Base-by-base conservation (phyloP, 2,888 invertebrate species). In the Drosophila differens region DNA sequence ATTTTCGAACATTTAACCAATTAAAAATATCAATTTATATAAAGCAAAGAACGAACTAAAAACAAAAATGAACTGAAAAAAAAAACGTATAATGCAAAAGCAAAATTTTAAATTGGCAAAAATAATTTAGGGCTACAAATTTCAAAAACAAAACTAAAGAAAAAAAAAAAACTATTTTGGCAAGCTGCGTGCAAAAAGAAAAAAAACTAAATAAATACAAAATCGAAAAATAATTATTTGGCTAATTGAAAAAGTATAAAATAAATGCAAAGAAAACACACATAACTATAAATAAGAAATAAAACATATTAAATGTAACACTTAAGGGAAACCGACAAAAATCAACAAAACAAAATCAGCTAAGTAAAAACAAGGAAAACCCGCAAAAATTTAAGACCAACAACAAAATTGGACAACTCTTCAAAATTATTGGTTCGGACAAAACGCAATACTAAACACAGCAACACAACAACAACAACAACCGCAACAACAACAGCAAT, bases 371-470 rank as follows among this genome's bases (percentile, higher is more conserved):
- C 71, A 77, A 82, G 59, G 72, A 75, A 81, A 89, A 89, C 84
- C 82, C 78, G 79, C 81, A 80, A 91, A 90, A 91, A 91, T 92
- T 91, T 92, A 91, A 91, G 88, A n/a, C 81, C 81, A 85, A 76
- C 83, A 87, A 89, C 83, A 82, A 92, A 91, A 91, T 91, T 91
- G 91, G 92, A 89, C 82, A 90, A 88, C 86, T 92, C 89, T 93
- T 93, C 93, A 93, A 93, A 93, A 93, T 93, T 93, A 93, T 93
- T 93, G 93, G 93, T 93, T 93, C 92, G 93, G 93, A 92, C 91
- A 91, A 75, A 87, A 83, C 85, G 92, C 91, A 91, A 89, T 84
- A 91, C 90, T 91, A 89, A 82, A 85, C 91, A 91, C 91, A 86
- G 72, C 87, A 90, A 82, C 75, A 86, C 85, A 83, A 74, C 82